These are phyloP conservation scores for Falco punctatus DNA, from an alignment of 2,113 vertebrate genomes.

Conservation along the genomic window DNA sequence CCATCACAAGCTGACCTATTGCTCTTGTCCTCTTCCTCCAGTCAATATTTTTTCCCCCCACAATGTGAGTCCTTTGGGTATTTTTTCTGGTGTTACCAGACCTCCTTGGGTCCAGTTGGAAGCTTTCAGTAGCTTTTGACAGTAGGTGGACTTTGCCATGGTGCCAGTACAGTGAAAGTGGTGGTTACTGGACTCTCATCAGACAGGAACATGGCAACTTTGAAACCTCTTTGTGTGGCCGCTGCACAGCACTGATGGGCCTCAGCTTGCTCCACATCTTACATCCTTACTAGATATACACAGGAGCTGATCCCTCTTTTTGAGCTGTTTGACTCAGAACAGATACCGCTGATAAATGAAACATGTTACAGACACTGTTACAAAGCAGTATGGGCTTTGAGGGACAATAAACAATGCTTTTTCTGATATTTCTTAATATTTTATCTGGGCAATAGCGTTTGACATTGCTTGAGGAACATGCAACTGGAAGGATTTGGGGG, in stretches of 20 bases:
- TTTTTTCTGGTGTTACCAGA: neutral
- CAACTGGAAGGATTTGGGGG: neutral
- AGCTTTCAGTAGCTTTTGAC: neutral
- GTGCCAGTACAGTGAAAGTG: rapidly evolving
- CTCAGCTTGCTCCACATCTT: neutral
- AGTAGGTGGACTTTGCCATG: neutral
- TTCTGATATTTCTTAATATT: neutral
- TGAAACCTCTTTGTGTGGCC: neutral
- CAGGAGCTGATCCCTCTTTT: neutral
- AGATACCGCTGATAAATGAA: neutral
- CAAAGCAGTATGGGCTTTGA: neutral
- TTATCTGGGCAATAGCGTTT: neutral
- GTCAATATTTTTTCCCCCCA: neutral
- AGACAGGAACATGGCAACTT: neutral
- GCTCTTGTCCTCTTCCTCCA: neutral
- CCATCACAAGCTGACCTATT: neutral
- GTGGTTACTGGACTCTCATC: neutral
- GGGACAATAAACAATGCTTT: neutral
- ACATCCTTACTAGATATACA: neutral
- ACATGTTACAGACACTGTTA: neutral
- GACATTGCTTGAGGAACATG: neutral
- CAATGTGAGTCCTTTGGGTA: neutral
- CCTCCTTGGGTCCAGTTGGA: neutral
- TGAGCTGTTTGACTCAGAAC: neutral
- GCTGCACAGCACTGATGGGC: neutral